Base-by-base conservation (phyloP, 2,888 invertebrate species). In the Heliconius hortense region DNA sequence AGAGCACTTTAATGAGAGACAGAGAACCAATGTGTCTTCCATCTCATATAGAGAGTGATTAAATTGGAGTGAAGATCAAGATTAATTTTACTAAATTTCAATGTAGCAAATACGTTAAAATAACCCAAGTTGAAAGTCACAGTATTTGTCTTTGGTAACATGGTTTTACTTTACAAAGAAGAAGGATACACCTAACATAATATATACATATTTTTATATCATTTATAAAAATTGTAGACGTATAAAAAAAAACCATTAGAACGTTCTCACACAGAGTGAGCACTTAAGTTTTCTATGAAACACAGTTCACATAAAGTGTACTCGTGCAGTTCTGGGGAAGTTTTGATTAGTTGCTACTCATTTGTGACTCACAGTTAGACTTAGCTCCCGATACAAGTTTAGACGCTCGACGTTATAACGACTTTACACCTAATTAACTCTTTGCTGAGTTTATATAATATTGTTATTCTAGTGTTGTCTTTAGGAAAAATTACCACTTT, bases 271-370 rank as follows among this genome's bases (percentile, higher is more conserved):
- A 73, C 31, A 73, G 35, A 66, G 59, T 59, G 68, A 63, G 72
- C 62, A 73, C 66, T 76, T 63, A 64, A 77, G 39, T 70, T 78
- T 78, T 78, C 75, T 75, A 73, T 77, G 75, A 77, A 75, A 73
- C 68, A 56, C 53, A 64, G 63, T 78, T 68, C 73, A 59, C 60
- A 76, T 67, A 59, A 62, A 64, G 74, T 74, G 72, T 73, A 74
- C 59, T 75, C 59, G 66, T 75, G 62, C 28, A 75, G 72, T 79
- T 79, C 75, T 64, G 68, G 72, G 76, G 76, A 79, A 79, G 79
- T 79, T 79, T 78, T 78, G 78, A 76, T 79, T 79, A 76, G 78
- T 75, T 74, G 75, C 73, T 75, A 73, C 78, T 77, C 77, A 75
- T 78, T 78, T 75, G 74, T 76, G 76, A 72, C 73, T 79, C 68